Evolutionary conservation across 2,797 vertebrate species (phyloP).

Genomic region (Centropyge bicolor): DNA sequence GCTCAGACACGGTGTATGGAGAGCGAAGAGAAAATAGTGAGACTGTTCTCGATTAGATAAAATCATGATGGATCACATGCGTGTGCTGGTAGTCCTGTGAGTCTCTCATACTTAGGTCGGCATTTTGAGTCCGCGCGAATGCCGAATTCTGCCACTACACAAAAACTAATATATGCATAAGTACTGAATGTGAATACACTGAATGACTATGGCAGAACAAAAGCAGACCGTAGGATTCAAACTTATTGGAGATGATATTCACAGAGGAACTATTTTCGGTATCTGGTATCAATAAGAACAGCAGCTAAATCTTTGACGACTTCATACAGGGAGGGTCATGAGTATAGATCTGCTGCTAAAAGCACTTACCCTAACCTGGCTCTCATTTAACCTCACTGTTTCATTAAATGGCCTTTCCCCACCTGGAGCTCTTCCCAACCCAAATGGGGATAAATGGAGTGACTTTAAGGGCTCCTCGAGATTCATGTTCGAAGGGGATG

Average conservation of each 20-base stretch:
- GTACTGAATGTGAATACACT: not conserved
- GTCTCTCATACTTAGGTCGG: not conserved
- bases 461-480: slow-evolving; percentile 5
- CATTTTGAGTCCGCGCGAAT: not conserved
- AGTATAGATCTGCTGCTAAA: slow-evolving; percentile 16
- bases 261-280: not conserved
- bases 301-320: not conserved
- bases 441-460: slow-evolving; percentile 35
- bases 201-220: not conserved
- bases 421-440: slow-evolving; percentile 23
- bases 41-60: not conserved
- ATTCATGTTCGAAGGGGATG: slow-evolving; percentile 15
- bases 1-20: not conserved
- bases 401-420: slow-evolving; percentile 34
- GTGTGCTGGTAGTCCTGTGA: not conserved
- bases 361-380: slow-evolving; percentile 23
- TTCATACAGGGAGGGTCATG: not conserved
- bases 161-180: not conserved
- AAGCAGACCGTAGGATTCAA: not conserved
- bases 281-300: not conserved
- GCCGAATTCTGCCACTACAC: not conserved
- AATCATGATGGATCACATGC: not conserved
- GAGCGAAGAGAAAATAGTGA: not conserved
- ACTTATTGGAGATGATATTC: not conserved
- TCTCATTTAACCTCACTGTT: slow-evolving; percentile 43